Percentiles rank a stretch among this genome's conserved stretches.
Evolutionary conservation across 2,113 vertebrate genomes (phyloP).

Genomic region (Dissostichus mawsoni): DNA sequence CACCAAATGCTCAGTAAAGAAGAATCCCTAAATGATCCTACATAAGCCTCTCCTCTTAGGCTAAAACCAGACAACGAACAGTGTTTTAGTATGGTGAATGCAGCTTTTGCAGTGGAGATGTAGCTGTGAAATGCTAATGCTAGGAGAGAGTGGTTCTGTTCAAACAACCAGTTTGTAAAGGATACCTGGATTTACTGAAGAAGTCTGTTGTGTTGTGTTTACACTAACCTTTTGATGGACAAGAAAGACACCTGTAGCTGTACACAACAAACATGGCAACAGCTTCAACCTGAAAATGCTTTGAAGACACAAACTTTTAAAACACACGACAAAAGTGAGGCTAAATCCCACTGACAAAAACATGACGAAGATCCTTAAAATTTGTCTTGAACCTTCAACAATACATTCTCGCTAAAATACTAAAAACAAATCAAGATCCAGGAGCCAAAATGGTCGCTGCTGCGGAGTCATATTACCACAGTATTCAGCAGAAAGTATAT

Average conservation of each 20-base stretch:
- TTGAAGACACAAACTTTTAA: neutral
- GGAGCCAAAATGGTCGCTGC: neutral
- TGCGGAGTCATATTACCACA: constrained; percentile 1
- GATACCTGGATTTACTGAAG: too few species aligned
- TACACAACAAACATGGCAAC: neutral
- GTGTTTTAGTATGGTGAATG: neutral
- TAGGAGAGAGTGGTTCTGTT: neutral
- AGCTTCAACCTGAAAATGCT: neutral
- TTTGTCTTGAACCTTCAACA: neutral
- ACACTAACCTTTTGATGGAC: neutral
- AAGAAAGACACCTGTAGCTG: neutral
- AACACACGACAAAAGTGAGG: neutral
- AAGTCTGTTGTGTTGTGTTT: too few species aligned
- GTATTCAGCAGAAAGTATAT: neutral
- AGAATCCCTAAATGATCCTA: neutral
- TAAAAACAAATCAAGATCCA: neutral
- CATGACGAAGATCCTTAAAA: neutral
- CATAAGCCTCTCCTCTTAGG: neutral
- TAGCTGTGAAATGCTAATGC: neutral
- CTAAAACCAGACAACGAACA: neutral
- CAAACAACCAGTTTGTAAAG: neutral
- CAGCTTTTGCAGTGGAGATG: neutral
- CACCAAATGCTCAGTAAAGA: too few species aligned
- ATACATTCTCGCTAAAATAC: neutral
- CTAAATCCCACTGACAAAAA: neutral